Percentiles rank a stretch among this genome's conserved stretches.
Evolutionary conservation across 2,888 invertebrate genomes (phyloP).

Genomic region (Cancer borealis): DNA sequence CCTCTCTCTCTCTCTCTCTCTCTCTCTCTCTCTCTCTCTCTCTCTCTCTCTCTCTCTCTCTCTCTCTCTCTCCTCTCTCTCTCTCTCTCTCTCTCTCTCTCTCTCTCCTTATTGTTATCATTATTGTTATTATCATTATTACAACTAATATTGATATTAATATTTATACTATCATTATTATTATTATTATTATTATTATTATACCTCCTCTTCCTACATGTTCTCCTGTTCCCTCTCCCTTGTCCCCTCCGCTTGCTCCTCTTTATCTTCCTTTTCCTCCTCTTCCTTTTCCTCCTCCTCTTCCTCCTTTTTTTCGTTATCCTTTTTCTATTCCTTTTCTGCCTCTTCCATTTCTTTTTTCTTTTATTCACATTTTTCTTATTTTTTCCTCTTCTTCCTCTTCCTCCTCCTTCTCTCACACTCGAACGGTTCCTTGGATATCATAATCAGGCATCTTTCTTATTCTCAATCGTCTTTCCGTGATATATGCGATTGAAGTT

Average conservation of each 20-base stretch:
- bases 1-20: conserved; percentile 10
- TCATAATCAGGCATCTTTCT: conserved; percentile 10
- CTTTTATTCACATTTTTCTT: background rate
- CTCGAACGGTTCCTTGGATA: background rate
- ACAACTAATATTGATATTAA: too few species aligned
- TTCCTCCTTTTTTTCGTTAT: background rate
- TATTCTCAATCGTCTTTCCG: background rate
- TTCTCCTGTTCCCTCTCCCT: too few species aligned
- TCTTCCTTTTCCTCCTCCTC: background rate
- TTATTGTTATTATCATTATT: too few species aligned
- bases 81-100: background rate
- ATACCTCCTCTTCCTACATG: too few species aligned
- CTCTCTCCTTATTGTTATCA: background rate
- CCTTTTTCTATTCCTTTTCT: background rate
- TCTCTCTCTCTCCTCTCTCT: background rate
- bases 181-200: too few species aligned
- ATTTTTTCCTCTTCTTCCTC: background rate
- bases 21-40: background rate
- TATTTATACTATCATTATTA: too few species aligned
- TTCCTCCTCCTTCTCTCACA: conserved; percentile 5
- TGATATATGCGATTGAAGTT: background rate
- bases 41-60: background rate
- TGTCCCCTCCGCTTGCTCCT: background rate
- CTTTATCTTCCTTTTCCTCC: too few species aligned
- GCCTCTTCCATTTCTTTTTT: background rate